Evolutionary conservation across 2,113 vertebrate species (phyloP).

Genomic region (Thomomys bottae): DNA sequence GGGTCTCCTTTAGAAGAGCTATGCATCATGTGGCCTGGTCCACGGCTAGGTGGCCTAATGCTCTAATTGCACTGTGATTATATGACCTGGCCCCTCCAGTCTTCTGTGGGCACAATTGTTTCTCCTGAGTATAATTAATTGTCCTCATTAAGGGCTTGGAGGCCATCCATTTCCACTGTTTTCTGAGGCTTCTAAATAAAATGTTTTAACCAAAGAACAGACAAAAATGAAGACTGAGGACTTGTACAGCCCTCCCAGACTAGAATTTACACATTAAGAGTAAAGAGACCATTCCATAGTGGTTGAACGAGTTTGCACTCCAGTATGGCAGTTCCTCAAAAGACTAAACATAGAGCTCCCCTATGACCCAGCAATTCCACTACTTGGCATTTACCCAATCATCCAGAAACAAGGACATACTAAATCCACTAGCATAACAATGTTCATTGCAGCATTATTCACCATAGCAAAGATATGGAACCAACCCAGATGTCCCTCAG

Average conservation of each 20-base stretch:
- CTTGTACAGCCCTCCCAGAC: constrained; percentile 22
- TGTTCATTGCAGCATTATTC: no score
- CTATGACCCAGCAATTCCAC: no score
- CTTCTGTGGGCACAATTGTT: constrained; percentile 1
- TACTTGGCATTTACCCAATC: no score
- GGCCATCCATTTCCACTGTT: constrained; percentile 69
- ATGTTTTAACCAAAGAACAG: constrained; percentile 60
- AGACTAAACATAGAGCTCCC: no score
- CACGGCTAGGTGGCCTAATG: neutral
- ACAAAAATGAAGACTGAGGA: constrained; percentile 32
- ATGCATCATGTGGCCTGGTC: constrained; percentile 24
- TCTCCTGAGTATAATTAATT: constrained; percentile 60
- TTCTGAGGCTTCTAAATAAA: constrained; percentile 68
- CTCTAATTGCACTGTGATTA: constrained; percentile 43
- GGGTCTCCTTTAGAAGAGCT: constrained; percentile 40
- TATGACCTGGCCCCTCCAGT: constrained; percentile 10
- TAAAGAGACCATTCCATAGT: no score
- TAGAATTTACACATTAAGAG: neutral
- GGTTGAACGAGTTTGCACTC: no score
- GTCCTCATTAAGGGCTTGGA: neutral
- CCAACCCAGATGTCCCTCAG: no score
- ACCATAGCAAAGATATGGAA: no score
- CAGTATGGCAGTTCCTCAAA: no score
- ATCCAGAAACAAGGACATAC: no score
- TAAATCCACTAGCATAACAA: no score